Evolutionary conservation across 2,113 vertebrate species (phyloP).

Genomic region (Fregetta grallaria): DNA sequence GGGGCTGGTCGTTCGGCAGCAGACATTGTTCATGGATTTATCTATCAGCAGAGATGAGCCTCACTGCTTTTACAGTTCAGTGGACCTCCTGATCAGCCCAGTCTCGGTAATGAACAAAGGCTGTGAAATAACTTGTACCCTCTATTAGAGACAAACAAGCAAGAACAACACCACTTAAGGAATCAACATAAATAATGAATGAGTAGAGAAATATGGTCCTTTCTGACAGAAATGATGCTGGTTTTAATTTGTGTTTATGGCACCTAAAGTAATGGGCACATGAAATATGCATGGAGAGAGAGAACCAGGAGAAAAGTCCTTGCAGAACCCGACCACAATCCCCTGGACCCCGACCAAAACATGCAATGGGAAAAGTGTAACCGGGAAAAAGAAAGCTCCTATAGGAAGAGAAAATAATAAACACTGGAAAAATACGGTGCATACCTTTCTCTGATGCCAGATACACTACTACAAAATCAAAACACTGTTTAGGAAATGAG

Average conservation of each 20-base stretch:
- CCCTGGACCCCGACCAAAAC: neutral
- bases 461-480: neutral
- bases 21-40: neutral
- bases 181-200: constrained; percentile 60
- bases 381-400: neutral
- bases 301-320: constrained; percentile 23
- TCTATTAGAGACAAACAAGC: constrained; percentile 41
- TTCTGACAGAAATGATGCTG: constrained; percentile 58
- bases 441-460: neutral
- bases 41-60: neutral
- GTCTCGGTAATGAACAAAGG: neutral
- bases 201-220: constrained; percentile 34
- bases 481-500: neutral
- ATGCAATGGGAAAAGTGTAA: neutral
- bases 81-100: neutral
- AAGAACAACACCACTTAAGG: constrained; percentile 54
- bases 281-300: constrained; percentile 57
- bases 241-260: constrained; percentile 70
- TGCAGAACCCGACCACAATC: neutral
- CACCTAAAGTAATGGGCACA: constrained; percentile 63
- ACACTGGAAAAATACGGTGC: neutral
- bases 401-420: neutral
- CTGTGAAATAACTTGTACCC: constrained; percentile 31
- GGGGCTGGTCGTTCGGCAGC: neutral
- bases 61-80: neutral